Base-by-base conservation (phyloP, 2,797 vertebrate genomes). In the Takifugu rubripes region DNA sequence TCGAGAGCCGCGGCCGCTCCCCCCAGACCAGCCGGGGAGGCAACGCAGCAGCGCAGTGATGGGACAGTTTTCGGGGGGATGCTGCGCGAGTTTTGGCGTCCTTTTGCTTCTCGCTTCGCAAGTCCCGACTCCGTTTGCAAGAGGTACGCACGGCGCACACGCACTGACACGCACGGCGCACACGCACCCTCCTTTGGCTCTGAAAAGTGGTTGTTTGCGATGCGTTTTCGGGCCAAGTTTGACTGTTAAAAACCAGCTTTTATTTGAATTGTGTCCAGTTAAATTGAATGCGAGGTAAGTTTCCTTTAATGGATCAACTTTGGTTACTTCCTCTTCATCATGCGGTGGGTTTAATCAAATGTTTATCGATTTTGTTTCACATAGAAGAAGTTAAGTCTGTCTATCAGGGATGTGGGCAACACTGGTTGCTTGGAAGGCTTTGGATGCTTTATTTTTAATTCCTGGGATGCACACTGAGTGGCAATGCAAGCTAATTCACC, bases 21-120 rank as follows among this genome's bases (percentile, higher is more conserved):
- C 74, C 81, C 83, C 75, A 55, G 82, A 78, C 66, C 78, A 74
- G 75, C 11, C 33, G 77, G 80, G 86, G 77, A 84, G 72, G 79
- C 72, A 74, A 68, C 57, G 72, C 0, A 73, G 68, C 78, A 14
- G 62, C 61, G 78, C 85, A 68, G 86, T 83, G 83, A 91, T 90
- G 91, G 90, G 88, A 89, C 90, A 81, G 75, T 79, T 87, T 55
- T 80, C 77, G 47, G 74, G 78, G 64, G 88, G 83, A 85, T 73
- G 80, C 74, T 79, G 76, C 82, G 46, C 70, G 76, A 87, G 56
- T 84, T 83, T 84, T 47, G 75, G 78, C 79, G 45, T 84, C 79
- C 78, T 88, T 64, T 70, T 75, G 72, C 77, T 88, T 25, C 73
- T 90, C 50, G 75, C 70, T 36, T 54, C 74, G 46, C 77, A 47